These are phyloP conservation scores for Megalops cyprinoides DNA, from an alignment of 2,797 vertebrate species.

Conservation along the genomic window DNA sequence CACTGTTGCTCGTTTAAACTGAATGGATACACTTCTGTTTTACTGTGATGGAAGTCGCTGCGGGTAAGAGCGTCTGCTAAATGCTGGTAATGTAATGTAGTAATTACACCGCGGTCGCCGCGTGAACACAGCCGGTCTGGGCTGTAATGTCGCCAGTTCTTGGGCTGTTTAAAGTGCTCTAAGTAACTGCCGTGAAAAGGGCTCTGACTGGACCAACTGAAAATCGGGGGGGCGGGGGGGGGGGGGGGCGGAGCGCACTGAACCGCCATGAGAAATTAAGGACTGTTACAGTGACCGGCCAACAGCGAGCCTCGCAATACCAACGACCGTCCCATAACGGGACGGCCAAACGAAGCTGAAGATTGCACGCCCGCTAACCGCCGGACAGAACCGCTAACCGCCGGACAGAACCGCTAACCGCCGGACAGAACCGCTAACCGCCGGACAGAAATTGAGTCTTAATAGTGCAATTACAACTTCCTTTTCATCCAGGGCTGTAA, in stretches of 20 bases:
- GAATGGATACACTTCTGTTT: too few relatives aligned
- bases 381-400: neutral
- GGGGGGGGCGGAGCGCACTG: too few relatives aligned
- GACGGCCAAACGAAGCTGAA: too few relatives aligned
- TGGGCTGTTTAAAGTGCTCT: neutral
- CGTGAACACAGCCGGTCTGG: neutral
- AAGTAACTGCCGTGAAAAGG: neutral
- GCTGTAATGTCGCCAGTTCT: neutral
- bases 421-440: neutral
- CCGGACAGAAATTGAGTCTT: neutral
- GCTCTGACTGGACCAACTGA: neutral
- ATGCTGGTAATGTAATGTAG: too few relatives aligned
- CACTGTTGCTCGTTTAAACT: too few relatives aligned
- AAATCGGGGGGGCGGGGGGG: too few relatives aligned
- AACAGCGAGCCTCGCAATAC: too few relatives aligned
- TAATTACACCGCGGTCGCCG: neutral
- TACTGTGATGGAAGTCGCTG: too few relatives aligned
- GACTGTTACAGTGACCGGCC: too few relatives aligned
- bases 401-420: neutral
- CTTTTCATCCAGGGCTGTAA: neutral
- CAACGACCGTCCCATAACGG: too few relatives aligned
- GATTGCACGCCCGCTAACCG: neutral
- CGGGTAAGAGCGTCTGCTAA: too few relatives aligned
- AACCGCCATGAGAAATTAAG: too few relatives aligned
- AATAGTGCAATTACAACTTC: neutral